A percentile compares a stretch with the other conserved stretches of the same genome.
These are phyloP conservation scores for Oreochromis mossambicus DNA, from an alignment of 2,797 vertebrate genomes.

Conservation along the genomic window DNA sequence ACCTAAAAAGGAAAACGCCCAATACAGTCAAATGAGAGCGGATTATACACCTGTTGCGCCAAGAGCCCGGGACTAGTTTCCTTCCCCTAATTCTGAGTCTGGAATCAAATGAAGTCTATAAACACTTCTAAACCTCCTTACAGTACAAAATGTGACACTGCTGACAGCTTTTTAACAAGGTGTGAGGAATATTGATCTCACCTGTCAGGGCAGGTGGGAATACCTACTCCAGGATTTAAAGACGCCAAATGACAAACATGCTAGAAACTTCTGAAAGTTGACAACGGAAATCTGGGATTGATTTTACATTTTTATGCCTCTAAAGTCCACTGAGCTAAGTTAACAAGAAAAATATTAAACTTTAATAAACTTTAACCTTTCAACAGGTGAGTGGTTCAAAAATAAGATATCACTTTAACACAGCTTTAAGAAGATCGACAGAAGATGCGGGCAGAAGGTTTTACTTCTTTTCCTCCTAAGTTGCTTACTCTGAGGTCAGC, in stretches of 20 bases:
- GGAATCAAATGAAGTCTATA: background rate
- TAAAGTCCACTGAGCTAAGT: background rate
- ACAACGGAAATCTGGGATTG: background rate
- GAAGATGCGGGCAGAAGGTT: background rate
- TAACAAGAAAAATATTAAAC: background rate
- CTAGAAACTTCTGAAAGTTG: background rate
- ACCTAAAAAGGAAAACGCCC: background rate
- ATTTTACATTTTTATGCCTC: background rate
- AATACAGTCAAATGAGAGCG: conserved; percentile 9
- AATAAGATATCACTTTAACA: background rate
- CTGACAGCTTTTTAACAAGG: background rate
- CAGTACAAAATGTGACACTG: background rate
- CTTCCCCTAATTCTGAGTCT: background rate
- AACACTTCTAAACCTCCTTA: background rate
- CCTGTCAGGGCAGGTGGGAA: background rate
- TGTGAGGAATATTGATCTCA: background rate
- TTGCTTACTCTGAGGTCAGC: background rate
- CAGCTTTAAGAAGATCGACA: background rate
- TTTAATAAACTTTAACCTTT: background rate
- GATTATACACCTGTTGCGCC: background rate
- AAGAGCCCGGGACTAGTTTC: background rate
- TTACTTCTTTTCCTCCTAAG: too few relatives aligned
- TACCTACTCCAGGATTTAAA: background rate
- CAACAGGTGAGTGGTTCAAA: background rate
- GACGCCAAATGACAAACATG: background rate